These are phyloP conservation scores for Chrysopa pallens DNA, from an alignment of 1,140 invertebrate genomes.

Conservation along the genomic window DNA sequence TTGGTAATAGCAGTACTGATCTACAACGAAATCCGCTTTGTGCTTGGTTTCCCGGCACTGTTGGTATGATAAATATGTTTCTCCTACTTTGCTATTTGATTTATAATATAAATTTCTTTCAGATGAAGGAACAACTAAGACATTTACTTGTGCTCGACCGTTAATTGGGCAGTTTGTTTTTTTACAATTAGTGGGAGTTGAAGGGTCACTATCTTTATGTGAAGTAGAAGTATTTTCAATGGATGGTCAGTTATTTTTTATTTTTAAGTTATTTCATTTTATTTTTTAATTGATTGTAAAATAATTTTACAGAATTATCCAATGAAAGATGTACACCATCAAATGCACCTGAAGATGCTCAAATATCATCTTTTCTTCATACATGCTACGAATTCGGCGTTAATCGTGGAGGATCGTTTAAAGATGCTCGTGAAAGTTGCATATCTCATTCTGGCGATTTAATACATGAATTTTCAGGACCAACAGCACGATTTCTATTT, in stretches of 20 bases:
- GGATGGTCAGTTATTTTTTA: conserved; percentile 39
- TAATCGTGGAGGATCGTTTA: conserved; percentile 60
- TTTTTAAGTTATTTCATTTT: too few species aligned
- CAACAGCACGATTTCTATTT: conserved; percentile 51
- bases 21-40: conserved; percentile 76
- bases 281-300: background rate
- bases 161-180: conserved; percentile 73
- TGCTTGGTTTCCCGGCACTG: conserved; percentile 83
- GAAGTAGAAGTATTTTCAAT: conserved; percentile 85
- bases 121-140: conserved; percentile 83
- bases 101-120: conserved; percentile 15
- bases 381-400: conserved; percentile 81
- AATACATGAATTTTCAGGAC: conserved; percentile 52
- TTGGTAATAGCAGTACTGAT: conserved; percentile 74
- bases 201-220: conserved; percentile 73
- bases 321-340: conserved; percentile 54
- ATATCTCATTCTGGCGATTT: conserved; percentile 60
- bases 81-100: background rate
- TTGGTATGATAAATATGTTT: conserved; percentile 36
- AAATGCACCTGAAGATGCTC: conserved; percentile 48
- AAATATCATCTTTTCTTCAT: conserved; percentile 60
- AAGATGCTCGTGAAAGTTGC: conserved; percentile 57
- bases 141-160: conserved; percentile 68
- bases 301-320: conserved; percentile 48
- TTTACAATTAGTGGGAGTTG: conserved; percentile 74